phyloP scores from a whole-genome alignment of 2,113 vertebrate species.

The Gymnocephalus cernua region DNA sequence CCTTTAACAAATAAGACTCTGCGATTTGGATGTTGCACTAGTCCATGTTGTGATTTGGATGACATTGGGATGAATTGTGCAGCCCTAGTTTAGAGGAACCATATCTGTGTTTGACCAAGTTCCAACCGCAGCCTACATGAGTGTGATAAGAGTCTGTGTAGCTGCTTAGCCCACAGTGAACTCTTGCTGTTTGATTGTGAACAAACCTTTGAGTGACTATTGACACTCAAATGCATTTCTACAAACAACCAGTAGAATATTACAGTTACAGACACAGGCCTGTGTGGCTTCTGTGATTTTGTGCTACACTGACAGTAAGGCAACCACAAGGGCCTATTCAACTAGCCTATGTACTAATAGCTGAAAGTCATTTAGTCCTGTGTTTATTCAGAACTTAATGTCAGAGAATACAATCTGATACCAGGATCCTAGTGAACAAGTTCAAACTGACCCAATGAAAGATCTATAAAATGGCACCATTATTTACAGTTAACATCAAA shows the following conservation, averaged over 20 bases:
- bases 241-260: neutral
- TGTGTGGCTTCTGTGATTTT: neutral
- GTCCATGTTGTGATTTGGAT: too few species aligned
- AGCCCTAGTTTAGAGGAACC: neutral
- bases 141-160: conserved; percentile 6
- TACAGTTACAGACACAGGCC: neutral
- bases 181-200: neutral
- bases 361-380: neutral
- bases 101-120: conserved; percentile 36
- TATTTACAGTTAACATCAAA: too few species aligned
- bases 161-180: neutral
- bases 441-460: too few species aligned
- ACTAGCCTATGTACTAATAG: neutral
- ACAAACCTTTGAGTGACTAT: neutral
- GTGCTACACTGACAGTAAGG: neutral
- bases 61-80: too few species aligned
- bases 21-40: too few species aligned
- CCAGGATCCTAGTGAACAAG: too few species aligned
- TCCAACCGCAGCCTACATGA: neutral
- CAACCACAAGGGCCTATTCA: neutral
- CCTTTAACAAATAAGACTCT: too few species aligned
- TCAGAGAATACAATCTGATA: neutral
- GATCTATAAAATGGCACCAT: too few species aligned
- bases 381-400: neutral
- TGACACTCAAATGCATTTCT: neutral